Base-by-base conservation (phyloP, 2,888 invertebrate species). In the Lochmaea capreae region DNA sequence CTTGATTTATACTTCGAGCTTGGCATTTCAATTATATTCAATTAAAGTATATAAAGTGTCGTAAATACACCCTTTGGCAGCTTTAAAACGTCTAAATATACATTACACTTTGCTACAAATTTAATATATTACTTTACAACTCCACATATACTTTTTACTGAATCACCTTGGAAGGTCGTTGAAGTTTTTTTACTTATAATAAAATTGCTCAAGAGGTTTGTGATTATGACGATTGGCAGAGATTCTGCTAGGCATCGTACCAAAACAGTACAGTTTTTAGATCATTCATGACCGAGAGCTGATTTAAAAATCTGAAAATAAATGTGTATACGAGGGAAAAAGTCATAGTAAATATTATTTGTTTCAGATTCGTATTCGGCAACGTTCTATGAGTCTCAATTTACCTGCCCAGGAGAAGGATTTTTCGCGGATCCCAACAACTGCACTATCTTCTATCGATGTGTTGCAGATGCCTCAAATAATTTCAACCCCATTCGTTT, bases 391-490 rank as follows among this genome's bases (percentile, higher is more conserved):
- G 66, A 49, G 14, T 63, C 76, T 1, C 65, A 68, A 43, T 78
- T 78, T 58, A 65, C 57, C 22, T 79, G 78, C 52, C 75, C 74
- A 11, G 70, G 52, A 59, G 94, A 94, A 86, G 95, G 95, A 18
- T 93, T 93, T 78, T 91, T 92, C 84, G 88, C 90, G 1, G 94
- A 95, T 84, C 90, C 91, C 16, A 84, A 85, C 18, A 90, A 94
- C 83, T 95, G 95, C 83, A 89, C 89, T 67, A 87, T 90, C 61
- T 95, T 94, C 87, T 94, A 94, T 84, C 90, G 94, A 82, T 95
- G 95, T 80, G 90, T 93, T 18, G 89, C 90, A 80, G 90, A 90
- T 83, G 89, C 90, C 73, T 87, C 87, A 73, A 88, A 88, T 59
- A 88, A 87, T 78, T 89, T 90, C 76, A 90, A 89, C 9, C 89